Base-by-base conservation (phyloP, 1,140 invertebrate species). In the Listronotus oregonensis region DNA sequence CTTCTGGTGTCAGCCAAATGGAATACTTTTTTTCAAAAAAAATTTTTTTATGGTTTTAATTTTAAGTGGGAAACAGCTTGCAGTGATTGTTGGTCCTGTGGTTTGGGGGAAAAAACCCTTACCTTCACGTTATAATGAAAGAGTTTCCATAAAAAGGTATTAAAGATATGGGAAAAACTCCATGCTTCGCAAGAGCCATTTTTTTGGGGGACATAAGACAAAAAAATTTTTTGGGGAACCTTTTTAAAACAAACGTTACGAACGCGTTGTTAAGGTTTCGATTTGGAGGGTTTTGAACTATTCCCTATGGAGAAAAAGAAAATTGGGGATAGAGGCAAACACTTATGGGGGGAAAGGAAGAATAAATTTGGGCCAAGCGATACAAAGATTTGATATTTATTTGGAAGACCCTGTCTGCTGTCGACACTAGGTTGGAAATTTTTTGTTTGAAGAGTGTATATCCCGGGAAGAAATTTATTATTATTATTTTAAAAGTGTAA, bases 301-400 rank as follows among this genome's bases (percentile, higher is more conserved):
- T 89, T 63, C 84, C 84, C n/a, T 81, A 84, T 67, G 87, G 90
- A 14, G 93, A 94, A 82, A 85, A 70, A 94, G 91, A 77, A 92
- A n/a, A 90, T 95, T 10, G 95, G 95, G 1, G 87, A 90, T 65
- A 82, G 91, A 58, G 95, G 95, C 37, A 88, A 17, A 88, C 84
- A 68, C 80, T 93, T 12, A 95, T 78, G 95, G 95, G 58, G 95
- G 96, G 39, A 98, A 80, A 89, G 90, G 67, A 0, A 85, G 95
- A 71, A 90, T 97, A 3, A 95, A 92, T 74, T 80, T 96, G 39
- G 93, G 93, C 0, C 85, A 93, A 58, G 87, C 92, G 94, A 3
- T 96, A 95, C 77, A 85, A 86, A 49, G 85, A 92, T 65, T 91
- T 0, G 89, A 92, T 75, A 88, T 95, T 59, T 95, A 94, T 78